These are phyloP conservation scores for Hydrotaea diabolus DNA, from an alignment of 2,888 invertebrate species.

Conservation along the genomic window DNA sequence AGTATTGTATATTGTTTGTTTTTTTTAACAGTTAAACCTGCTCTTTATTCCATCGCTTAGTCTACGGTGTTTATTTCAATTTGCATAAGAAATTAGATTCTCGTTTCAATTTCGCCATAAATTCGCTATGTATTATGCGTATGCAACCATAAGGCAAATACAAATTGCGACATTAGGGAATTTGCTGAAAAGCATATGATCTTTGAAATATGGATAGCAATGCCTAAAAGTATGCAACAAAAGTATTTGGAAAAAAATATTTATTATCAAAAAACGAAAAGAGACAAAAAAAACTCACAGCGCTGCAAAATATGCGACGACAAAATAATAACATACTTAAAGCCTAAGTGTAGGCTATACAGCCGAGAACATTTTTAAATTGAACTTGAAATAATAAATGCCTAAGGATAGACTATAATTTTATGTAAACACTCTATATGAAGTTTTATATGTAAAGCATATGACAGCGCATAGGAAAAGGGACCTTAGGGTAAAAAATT, in stretches of 20 bases:
- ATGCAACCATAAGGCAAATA: not conserved
- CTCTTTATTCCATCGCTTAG: not conserved
- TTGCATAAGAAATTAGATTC: conserved; percentile 16
- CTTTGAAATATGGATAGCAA: not conserved
- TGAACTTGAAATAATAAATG: not conserved
- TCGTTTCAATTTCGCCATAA: conserved; percentile 20
- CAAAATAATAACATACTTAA: not conserved
- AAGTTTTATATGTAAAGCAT: too few relatives aligned
- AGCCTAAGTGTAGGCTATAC: not conserved
- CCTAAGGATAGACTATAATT: not conserved
- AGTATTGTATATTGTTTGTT: conserved; percentile 10
- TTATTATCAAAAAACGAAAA: not conserved
- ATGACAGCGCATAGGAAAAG: too few relatives aligned
- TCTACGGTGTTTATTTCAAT: not conserved
- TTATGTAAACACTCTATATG: too few relatives aligned
- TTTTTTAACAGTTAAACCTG: not conserved
- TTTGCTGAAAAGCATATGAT: not conserved
- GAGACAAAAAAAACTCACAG: not conserved
- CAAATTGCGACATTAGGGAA: not conserved
- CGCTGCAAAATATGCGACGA: not conserved
- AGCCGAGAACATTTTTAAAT: not conserved
- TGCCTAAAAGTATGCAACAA: not conserved
- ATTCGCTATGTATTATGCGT: not conserved
- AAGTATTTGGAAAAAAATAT: too few relatives aligned
- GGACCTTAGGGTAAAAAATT: too few relatives aligned